Percentiles rank a stretch among this genome's conserved stretches.
Conservation (phyloP, 1,140 invertebrate genomes). For the Neelides sp. region DNA sequence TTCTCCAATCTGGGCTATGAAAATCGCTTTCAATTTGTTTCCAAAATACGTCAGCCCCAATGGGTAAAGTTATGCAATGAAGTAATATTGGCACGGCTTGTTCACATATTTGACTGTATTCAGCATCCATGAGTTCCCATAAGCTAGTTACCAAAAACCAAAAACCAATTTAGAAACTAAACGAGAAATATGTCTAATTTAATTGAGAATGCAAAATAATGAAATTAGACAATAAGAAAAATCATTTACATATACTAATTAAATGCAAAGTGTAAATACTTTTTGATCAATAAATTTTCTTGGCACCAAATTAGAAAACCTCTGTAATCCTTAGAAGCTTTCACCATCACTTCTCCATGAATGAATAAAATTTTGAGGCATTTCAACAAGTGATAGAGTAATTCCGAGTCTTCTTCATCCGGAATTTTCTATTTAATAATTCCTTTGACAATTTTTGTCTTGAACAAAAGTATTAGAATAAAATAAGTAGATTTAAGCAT, state of each 20-base stretch:
- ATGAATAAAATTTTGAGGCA: conserved; percentile 83
- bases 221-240: too few relatives aligned
- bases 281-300: conserved; percentile 87
- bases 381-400: conserved; percentile 82
- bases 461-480: conserved; percentile 3
- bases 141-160: conserved; percentile 47
- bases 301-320: conserved; percentile 97
- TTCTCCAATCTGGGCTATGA: conserved; percentile 74
- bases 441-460: background rate
- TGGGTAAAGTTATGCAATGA: conserved; percentile 84
- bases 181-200: too few relatives aligned
- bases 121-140: conserved; percentile 84
- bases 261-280: conserved; percentile 56
- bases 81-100: conserved; percentile 78
- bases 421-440: conserved; percentile 29
- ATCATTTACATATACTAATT: background rate
- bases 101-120: conserved; percentile 60
- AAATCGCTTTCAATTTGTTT: conserved; percentile 85
- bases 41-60: conserved; percentile 90
- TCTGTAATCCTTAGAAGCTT: conserved; percentile 73
- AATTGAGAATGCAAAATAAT: too few relatives aligned
- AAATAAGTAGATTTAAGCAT: conserved; percentile 7
- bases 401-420: conserved; percentile 60
- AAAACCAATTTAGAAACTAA: conserved; percentile 2
- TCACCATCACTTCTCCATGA: conserved; percentile 81